Conservation (phyloP, 2,797 vertebrate species). For the Microctenopoma steveboyesi region DNA sequence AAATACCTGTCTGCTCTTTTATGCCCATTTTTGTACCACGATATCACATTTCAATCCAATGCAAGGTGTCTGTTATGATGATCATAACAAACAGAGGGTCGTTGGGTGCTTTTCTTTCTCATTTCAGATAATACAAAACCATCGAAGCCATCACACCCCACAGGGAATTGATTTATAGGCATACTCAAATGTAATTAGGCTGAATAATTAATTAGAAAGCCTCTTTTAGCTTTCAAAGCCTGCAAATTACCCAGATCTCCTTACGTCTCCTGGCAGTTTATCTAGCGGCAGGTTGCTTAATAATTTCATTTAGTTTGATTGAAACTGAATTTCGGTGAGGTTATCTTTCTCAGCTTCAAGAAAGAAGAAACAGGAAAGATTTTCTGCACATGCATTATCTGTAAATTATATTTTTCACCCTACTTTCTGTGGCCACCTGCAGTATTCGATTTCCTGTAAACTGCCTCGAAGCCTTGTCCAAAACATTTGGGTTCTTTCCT, state of each 20-base stretch:
- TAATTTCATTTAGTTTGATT: slow-evolving; percentile 41
- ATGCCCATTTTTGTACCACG: background rate
- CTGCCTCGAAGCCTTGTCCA: slow-evolving; percentile 12
- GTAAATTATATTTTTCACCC: background rate
- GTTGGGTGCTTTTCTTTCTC: slow-evolving; percentile 27
- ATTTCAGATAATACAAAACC: slow-evolving; percentile 40
- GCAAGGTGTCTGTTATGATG: slow-evolving; percentile 1
- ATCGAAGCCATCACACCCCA: slow-evolving; percentile 45
- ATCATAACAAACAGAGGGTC: slow-evolving; percentile 14
- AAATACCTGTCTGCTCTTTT: slow-evolving; percentile 6
- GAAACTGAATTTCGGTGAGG: slow-evolving; percentile 13
- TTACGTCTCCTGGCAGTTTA: slow-evolving; percentile 15
- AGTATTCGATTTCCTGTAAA: slow-evolving; percentile 18
- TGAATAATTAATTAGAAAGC: slow-evolving; percentile 55
- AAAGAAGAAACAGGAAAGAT: background rate
- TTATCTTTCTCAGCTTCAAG: slow-evolving; percentile 19
- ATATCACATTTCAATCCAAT: slow-evolving; percentile 25
- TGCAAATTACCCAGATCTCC: slow-evolving; percentile 33
- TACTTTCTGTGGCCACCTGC: background rate
- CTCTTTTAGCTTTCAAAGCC: slow-evolving; percentile 41
- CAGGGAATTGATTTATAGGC: slow-evolving; percentile 45
- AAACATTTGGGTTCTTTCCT: slow-evolving; percentile 9
- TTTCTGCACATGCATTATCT: slow-evolving; percentile 13
- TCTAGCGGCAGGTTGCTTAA: slow-evolving; percentile 16
- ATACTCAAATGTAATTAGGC: slow-evolving; percentile 50